These are phyloP conservation scores for Leucophenga montana DNA, from an alignment of 2,888 invertebrate species.

Conservation along the genomic window DNA sequence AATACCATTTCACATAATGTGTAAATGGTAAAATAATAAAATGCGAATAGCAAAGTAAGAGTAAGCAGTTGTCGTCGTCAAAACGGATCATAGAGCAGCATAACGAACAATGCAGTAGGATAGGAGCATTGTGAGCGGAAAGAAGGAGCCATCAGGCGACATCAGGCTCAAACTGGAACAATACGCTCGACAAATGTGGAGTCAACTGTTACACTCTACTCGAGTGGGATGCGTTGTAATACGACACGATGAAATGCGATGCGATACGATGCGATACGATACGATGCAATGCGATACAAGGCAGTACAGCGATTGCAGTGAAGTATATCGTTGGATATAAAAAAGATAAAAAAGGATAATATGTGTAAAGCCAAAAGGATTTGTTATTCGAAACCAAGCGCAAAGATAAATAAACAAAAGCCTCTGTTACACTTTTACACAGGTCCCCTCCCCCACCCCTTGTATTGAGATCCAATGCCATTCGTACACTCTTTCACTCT, in stretches of 20 bases:
- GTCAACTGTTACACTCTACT: slow-evolving; percentile 56
- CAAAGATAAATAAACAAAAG: slow-evolving; percentile 66
- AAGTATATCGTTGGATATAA: slow-evolving; percentile 9
- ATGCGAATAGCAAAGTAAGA: slow-evolving; percentile 24
- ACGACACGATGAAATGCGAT: slow-evolving; percentile 21
- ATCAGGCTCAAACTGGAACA: slow-evolving; percentile 44
- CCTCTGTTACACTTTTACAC: slow-evolving; percentile 41
- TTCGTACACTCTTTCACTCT: not conserved
- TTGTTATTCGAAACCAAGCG: slow-evolving; percentile 66
- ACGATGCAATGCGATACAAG: slow-evolving; percentile 21
- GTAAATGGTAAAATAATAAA: slow-evolving; percentile 15
- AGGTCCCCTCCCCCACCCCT: not conserved
- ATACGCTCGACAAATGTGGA: slow-evolving; percentile 66
- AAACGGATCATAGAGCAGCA: slow-evolving; percentile 3
- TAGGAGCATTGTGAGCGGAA: slow-evolving; percentile 17
- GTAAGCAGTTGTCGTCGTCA: slow-evolving; percentile 5
- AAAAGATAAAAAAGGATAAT: slow-evolving; percentile 58
- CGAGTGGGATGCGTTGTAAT: slow-evolving; percentile 39
- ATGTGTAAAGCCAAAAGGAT: slow-evolving; percentile 67
- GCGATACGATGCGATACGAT: slow-evolving; percentile 20
- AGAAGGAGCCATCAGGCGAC: slow-evolving; percentile 5
- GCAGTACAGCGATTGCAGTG: slow-evolving; percentile 28
- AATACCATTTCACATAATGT: too few relatives aligned
- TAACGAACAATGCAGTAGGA: slow-evolving; percentile 3
- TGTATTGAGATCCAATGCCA: too few relatives aligned